These are phyloP conservation scores for Bugula neritina DNA, from an alignment of 2,888 invertebrate genomes.

Conservation along the genomic window DNA sequence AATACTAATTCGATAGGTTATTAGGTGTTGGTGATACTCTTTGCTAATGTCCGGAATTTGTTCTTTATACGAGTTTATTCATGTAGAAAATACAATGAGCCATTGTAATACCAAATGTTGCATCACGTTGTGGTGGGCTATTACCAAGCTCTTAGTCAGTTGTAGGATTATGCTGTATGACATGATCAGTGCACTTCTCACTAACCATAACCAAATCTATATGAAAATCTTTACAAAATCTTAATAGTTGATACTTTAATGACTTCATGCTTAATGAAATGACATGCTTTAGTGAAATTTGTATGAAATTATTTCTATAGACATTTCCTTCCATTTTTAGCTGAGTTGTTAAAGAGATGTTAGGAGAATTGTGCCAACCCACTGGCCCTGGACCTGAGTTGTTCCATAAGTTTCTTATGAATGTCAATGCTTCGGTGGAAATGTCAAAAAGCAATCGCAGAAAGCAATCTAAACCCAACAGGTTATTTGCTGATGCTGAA, in stretches of 20 bases:
- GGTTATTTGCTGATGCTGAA: conserved; percentile 12
- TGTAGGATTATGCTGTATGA: not conserved
- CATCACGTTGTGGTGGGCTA: not conserved
- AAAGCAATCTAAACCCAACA: conserved; percentile 27
- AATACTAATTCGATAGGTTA: too few species aligned
- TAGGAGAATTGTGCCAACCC: conserved; percentile 22
- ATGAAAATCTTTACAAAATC: conserved; percentile 9
- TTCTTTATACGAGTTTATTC: not conserved
- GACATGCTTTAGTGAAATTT: not conserved
- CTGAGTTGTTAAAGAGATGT: conserved; percentile 26
- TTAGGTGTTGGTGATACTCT: not conserved
- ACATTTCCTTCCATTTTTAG: conserved; percentile 5
- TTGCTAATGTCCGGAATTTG: too few species aligned
- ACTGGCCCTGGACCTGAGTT: conserved; percentile 17
- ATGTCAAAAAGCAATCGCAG: conserved; percentile 23
- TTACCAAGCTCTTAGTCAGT: not conserved
- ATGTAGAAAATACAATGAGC: not conserved
- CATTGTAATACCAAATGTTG: not conserved
- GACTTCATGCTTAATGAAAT: conserved; percentile 16
- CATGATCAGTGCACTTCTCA: conserved; percentile 21
- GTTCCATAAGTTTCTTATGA: conserved; percentile 21
- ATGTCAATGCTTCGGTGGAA: conserved; percentile 19
- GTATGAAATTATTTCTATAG: not conserved
- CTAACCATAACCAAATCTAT: not conserved
- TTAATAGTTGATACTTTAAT: conserved; percentile 18